Conservation (phyloP, 2,888 invertebrate species). For the Amiota communis region DNA sequence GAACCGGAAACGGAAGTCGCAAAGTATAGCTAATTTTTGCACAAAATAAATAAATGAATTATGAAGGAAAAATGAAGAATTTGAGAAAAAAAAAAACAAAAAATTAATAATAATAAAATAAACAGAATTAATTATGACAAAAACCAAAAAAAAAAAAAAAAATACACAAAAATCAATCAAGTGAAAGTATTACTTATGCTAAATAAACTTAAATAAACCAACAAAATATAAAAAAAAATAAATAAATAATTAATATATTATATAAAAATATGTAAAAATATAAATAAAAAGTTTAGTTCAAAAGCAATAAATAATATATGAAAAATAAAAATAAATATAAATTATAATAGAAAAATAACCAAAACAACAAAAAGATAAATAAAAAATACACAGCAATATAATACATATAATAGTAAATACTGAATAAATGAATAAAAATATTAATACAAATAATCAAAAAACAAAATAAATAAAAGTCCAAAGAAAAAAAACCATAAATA, state of each 20-base stretch:
- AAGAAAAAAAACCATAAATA: conserved; percentile 10
- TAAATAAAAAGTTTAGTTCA: conserved; percentile 5
- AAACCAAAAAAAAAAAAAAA: not conserved
- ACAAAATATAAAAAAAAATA: conserved; percentile 27
- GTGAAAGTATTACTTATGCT: conserved; percentile 69
- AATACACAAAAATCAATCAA: conserved; percentile 70
- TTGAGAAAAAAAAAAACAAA: not conserved
- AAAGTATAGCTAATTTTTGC: conserved; percentile 43
- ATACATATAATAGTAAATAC: conserved; percentile 1
- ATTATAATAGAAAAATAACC: not conserved
- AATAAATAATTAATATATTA: conserved; percentile 16
- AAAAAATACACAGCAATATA: conserved; percentile 36
- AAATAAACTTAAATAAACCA: conserved; percentile 42
- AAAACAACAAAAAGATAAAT: conserved; percentile 20
- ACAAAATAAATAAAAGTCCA: conserved; percentile 4
- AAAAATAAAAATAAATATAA: not conserved
- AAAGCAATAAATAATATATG: not conserved
- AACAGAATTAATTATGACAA: conserved; percentile 9
- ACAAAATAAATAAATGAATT: conserved; percentile 23
- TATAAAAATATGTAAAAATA: conserved; percentile 28
- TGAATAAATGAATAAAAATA: conserved; percentile 9
- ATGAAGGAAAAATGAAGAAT: conserved; percentile 25
- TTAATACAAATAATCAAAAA: conserved; percentile 8
- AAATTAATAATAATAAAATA: conserved; percentile 13
- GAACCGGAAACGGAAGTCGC: conserved; percentile 42